Evolutionary conservation across 2,113 vertebrate species (phyloP).

Genomic region (Toxotes chatareus): DNA sequence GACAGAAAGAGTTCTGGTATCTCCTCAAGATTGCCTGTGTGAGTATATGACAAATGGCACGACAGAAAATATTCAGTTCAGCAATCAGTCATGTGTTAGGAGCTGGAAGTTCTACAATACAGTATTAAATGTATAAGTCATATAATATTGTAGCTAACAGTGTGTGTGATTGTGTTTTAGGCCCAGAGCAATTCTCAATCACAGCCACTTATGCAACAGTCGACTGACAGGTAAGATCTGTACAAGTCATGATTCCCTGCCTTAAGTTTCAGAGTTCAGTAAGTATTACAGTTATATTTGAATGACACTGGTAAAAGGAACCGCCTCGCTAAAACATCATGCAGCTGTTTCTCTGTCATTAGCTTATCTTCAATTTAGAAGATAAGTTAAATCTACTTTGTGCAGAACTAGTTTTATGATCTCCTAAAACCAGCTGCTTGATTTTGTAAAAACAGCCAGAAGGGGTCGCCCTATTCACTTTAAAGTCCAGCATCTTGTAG

Average conservation of each 20-base stretch:
- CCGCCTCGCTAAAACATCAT: background rate
- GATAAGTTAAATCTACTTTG: background rate
- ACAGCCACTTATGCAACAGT: slow-evolving; percentile 79
- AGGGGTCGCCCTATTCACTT: slow-evolving; percentile 25
- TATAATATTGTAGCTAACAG: slow-evolving; percentile 15
- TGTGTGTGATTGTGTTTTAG: slow-evolving; percentile 75
- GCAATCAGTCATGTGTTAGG: background rate
- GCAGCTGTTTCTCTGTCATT: background rate
- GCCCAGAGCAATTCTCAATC: slow-evolving; percentile 87
- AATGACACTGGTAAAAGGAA: background rate
- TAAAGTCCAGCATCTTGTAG: background rate
- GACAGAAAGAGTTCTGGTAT: slow-evolving; percentile 98
- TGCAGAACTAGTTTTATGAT: background rate
- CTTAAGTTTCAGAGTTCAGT: background rate
- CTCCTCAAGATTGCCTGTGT: slow-evolving; percentile 97
- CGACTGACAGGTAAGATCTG: slow-evolving; percentile 84
- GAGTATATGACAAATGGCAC: slow-evolving; percentile 73
- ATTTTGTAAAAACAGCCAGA: slow-evolving; percentile 14
- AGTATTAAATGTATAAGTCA: background rate
- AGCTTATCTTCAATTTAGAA: background rate
- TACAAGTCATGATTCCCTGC: background rate
- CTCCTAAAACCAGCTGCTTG: background rate
- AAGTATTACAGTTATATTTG: background rate
- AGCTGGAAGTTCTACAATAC: background rate
- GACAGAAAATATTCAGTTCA: background rate